A percentile compares a stretch with the other conserved stretches of the same genome.
These are phyloP conservation scores for Mormyrus iriodes DNA, from an alignment of 2,113 vertebrate genomes.

Conservation along the genomic window DNA sequence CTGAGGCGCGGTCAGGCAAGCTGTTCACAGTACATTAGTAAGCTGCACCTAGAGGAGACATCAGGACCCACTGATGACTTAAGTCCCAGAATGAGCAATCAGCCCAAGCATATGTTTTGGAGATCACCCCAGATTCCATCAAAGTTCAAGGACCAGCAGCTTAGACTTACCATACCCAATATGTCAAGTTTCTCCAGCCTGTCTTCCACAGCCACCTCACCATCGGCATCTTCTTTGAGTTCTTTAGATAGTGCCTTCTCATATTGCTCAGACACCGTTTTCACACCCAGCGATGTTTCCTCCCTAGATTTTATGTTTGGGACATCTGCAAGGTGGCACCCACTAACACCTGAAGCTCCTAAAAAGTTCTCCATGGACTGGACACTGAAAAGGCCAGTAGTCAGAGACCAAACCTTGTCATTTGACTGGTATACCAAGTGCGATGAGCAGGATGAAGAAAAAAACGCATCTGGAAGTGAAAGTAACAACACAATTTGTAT, in stretches of 20 bases:
- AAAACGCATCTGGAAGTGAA: not conserved
- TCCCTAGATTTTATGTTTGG: constrained; percentile 57
- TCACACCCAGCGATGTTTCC: constrained; percentile 48
- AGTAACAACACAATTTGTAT: not conserved
- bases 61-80: constrained; percentile 44
- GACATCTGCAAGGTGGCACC: constrained; percentile 47
- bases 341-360: constrained; percentile 47
- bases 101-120: constrained; percentile 43
- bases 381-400: constrained; percentile 41
- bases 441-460: constrained; percentile 35
- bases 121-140: constrained; percentile 41
- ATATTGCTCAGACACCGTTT: constrained; percentile 58
- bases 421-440: constrained; percentile 33
- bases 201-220: constrained; percentile 63
- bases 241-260: constrained; percentile 66
- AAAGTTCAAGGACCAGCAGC: constrained; percentile 40
- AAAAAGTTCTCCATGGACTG: constrained; percentile 44
- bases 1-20: constrained; percentile 44
- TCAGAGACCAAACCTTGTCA: constrained; percentile 18
- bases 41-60: constrained; percentile 50
- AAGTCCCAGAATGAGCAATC: constrained; percentile 26
- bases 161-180: constrained; percentile 48
- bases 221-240: constrained; percentile 63
- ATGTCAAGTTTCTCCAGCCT: constrained; percentile 65
- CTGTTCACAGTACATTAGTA: constrained; percentile 49